Evolutionary conservation across 2,113 vertebrate genomes (phyloP).

Genomic region (Cavia porcellus): DNA sequence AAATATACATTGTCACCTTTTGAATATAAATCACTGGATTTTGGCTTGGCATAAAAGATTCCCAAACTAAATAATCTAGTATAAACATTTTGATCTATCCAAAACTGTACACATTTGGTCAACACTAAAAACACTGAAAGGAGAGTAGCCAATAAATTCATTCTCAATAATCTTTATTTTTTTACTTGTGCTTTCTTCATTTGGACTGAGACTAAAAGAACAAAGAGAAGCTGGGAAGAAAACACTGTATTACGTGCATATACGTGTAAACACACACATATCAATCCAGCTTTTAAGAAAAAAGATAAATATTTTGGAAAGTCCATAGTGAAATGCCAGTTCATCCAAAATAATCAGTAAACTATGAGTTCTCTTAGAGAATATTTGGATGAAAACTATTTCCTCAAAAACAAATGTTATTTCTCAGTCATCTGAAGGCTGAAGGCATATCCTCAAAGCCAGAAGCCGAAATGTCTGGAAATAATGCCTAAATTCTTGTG

Average conservation of each 20-base stretch:
- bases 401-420: constrained; percentile 35
- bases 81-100: not conserved
- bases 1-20: not conserved
- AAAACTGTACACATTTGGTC: constrained; percentile 23
- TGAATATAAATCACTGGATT: not conserved
- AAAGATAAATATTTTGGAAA: not conserved
- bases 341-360: constrained; percentile 35
- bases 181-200: not conserved
- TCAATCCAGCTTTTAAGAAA: not conserved
- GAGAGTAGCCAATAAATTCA: not conserved
- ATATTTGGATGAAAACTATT: constrained; percentile 35
- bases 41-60: not conserved
- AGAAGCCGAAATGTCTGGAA: constrained; percentile 3
- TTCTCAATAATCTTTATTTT: not conserved
- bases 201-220: not conserved
- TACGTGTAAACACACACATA: not conserved
- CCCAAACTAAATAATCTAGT: not conserved
- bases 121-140: not conserved
- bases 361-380: not conserved
- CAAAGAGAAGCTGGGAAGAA: not conserved
- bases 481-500: not conserved
- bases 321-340: not conserved
- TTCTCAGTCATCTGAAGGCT: not conserved
- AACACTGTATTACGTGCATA: not conserved
- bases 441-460: not conserved